phyloP scores from a whole-genome alignment of 2,113 vertebrate genomes.

The Oncorhynchus gorbuscha region DNA sequence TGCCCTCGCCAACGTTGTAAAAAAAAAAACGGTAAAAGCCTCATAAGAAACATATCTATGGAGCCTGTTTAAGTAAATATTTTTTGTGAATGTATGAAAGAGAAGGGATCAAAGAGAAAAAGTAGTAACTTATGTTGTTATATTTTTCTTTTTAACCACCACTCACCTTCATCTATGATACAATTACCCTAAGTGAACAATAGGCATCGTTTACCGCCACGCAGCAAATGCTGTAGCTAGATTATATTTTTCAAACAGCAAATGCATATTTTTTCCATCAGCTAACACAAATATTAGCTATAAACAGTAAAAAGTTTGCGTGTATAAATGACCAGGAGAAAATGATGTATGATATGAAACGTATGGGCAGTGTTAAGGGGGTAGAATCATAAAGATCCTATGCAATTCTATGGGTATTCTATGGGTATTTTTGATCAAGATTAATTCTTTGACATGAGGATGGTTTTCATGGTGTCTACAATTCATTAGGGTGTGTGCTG shows the following conservation, averaged over 20 bases:
- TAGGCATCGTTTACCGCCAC: neutral
- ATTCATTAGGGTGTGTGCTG: constrained; percentile 18
- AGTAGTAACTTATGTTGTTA: constrained; percentile 7
- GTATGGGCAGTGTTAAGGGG: too few relatives aligned
- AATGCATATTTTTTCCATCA: neutral
- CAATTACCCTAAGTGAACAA: neutral
- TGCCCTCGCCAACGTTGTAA: constrained; percentile 3
- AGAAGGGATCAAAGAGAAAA: constrained; percentile 21
- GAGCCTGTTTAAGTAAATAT: constrained; percentile 12
- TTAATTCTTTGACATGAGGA: constrained; percentile 15
- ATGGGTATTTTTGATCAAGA: constrained; percentile 14
- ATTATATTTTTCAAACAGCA: neutral
- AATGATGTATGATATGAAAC: too few relatives aligned
- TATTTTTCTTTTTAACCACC: constrained; percentile 7
- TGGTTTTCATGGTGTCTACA: constrained; percentile 18
- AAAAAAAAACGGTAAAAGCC: constrained; percentile 1
- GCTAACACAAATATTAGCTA: neutral
- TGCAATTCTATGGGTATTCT: neutral
- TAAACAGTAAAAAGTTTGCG: neutral
- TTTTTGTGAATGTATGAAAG: constrained; percentile 16
- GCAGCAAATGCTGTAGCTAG: neutral
- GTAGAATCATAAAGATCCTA: too few relatives aligned
- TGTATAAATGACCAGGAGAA: neutral
- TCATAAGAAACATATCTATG: constrained; percentile 1
- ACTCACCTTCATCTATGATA: constrained; percentile 16